These are phyloP conservation scores for Geophilus truncorum DNA, from an alignment of 2,888 invertebrate genomes.

Conservation along the genomic window DNA sequence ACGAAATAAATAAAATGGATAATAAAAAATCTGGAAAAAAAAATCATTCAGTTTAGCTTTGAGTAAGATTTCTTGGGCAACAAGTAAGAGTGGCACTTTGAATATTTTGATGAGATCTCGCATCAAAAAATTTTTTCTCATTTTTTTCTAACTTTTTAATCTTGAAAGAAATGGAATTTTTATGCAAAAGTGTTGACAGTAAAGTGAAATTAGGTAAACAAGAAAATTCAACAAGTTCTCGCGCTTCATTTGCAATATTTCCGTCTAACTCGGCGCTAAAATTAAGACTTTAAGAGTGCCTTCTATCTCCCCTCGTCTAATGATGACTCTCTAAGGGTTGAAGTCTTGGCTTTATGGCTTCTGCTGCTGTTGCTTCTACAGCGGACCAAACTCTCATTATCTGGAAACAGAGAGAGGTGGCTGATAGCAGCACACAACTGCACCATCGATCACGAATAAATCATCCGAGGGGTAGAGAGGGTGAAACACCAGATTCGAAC, in stretches of 20 bases:
- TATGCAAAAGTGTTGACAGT: not conserved
- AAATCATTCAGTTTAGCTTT: no score
- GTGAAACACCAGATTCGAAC: not conserved
- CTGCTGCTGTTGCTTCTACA: not conserved
- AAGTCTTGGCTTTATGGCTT: not conserved
- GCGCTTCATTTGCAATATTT: not conserved
- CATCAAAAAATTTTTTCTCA: no score
- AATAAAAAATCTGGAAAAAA: not conserved
- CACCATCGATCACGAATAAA: constrained; percentile 10
- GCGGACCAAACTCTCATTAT: not conserved
- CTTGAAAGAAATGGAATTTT: not conserved
- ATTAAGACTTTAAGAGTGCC: not conserved
- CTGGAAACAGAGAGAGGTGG: constrained; percentile 4
- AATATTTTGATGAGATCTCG: no score
- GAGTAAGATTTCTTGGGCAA: no score
- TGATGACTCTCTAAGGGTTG: constrained; percentile 5
- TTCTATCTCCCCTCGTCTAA: not conserved
- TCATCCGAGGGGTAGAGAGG: not conserved
- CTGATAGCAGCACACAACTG: constrained; percentile 3
- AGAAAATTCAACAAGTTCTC: not conserved
- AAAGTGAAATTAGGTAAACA: not conserved
- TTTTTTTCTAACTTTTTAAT: not conserved
- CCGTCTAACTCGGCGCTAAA: not conserved
- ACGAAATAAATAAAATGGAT: not conserved
- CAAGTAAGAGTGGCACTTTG: no score